Base-by-base conservation (phyloP, 2,888 invertebrate genomes). In the Philereme transversata region DNA sequence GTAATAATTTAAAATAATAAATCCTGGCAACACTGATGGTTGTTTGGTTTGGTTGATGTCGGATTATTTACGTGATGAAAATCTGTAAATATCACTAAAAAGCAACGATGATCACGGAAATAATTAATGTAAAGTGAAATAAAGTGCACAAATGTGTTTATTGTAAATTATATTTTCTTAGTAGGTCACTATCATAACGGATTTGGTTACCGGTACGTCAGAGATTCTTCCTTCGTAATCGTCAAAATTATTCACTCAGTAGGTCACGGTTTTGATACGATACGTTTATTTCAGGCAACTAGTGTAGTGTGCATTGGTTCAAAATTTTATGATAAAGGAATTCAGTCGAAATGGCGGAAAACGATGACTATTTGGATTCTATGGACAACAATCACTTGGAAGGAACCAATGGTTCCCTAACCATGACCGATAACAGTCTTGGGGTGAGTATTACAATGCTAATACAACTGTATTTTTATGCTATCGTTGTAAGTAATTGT, bases 341-440 rank as follows among this genome's bases (percentile, higher is more conserved):
- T 69, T 69, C 72, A 72, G 80, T 82, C 81, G 86, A 83, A 78
- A 91, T 91, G 91, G 91, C 91, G 77, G 91, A 91, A 79, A 91
- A 89, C 87, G 91, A 90, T 79, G 92, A 92, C 78, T 91, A 88
- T 89, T 84, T 90, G 81, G 91, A 92, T 74, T 85, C 91, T 68
- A 86, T 91, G 79, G 91, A 91, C 75, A 90, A 88, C 83, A 90
- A 91, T 87, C 91, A 91, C 68, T 89, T 94, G 78, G 94, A 94
- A 81, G 94, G 94, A 75, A 92, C 94, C 65, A 94, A 94, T 89
- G 94, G 94, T 74, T 93, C 92, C 71, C 70, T 92, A 73, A 92
- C 90, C 72, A 90, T 92, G 89, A 90, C 89, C 72, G 93, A 93
- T 80, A 89, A 82, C 76, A 91, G 88, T 77, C 82, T 90, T 64